These are phyloP conservation scores for Apotomis capreana DNA, from an alignment of 2,888 invertebrate species.

Conservation along the genomic window DNA sequence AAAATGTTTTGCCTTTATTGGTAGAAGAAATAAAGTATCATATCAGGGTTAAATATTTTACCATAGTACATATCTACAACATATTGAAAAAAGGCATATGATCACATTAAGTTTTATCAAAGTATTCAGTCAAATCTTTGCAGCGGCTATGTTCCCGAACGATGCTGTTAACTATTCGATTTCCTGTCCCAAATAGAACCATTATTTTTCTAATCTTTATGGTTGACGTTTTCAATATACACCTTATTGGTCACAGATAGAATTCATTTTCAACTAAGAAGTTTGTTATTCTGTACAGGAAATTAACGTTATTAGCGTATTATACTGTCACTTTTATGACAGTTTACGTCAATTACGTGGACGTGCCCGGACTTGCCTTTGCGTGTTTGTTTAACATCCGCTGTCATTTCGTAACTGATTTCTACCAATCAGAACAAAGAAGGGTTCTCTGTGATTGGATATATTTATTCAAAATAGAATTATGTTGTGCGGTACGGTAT, in stretches of 20 bases:
- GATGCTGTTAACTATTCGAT: neutral
- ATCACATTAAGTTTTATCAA: neutral
- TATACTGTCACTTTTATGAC: conserved; percentile 42
- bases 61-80: neutral
- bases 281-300: neutral
- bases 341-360: conserved; percentile 54
- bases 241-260: neutral
- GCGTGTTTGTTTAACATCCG: conserved; percentile 31
- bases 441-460: conserved; percentile 15
- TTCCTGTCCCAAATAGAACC: conserved; percentile 5
- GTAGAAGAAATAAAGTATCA: neutral
- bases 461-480: conserved; percentile 4
- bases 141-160: conserved; percentile 4
- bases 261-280: neutral
- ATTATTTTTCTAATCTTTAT: neutral
- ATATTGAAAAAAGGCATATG: neutral
- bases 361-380: conserved; percentile 47
- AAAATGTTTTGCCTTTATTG: neutral
- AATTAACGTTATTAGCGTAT: neutral
- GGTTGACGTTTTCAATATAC: neutral
- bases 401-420: neutral
- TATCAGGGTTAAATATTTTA: neutral
- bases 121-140: neutral
- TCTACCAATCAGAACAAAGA: conserved; percentile 18
- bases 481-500: neutral